Conservation (phyloP, 2,113 vertebrate species). For the Corythoichthys haematopterus region DNA sequence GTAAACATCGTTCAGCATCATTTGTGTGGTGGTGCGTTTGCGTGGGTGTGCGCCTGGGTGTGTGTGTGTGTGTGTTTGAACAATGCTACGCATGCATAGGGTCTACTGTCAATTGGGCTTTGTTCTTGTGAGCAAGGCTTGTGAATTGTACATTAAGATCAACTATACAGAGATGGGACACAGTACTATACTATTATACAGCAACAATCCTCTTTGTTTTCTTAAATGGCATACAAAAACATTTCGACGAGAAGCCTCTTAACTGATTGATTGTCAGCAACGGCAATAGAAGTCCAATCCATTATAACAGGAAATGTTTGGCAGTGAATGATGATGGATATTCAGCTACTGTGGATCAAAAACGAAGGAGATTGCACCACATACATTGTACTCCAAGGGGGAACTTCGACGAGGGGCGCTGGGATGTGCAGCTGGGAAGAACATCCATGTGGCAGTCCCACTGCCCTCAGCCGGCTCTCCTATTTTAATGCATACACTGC, state of each 20-base stretch:
- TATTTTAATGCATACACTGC: no score
- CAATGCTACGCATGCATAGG: conserved; percentile 30
- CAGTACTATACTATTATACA: conserved; percentile 23
- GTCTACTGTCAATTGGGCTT: conserved; percentile 27
- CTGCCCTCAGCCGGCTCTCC: no score
- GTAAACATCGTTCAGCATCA: not conserved
- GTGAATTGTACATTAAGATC: conserved; percentile 3
- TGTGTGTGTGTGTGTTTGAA: not conserved
- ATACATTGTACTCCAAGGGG: no score
- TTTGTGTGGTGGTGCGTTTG: not conserved
- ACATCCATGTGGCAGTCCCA: no score
- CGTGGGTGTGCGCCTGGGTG: not conserved
- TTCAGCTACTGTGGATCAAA: no score
- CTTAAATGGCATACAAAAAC: conserved; percentile 5
- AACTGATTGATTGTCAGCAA: no score
- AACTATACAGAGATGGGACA: conserved; percentile 7
- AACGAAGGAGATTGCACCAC: no score
- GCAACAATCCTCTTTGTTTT: not conserved
- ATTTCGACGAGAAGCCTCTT: not conserved
- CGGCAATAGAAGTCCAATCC: no score
- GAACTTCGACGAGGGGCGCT: no score
- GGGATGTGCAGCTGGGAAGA: no score
- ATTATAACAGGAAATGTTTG: no score
- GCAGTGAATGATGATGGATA: no score
- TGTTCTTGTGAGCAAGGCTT: conserved; percentile 19